Base-by-base conservation (phyloP, 2,113 vertebrate species). In the Oncorhynchus keta region DNA sequence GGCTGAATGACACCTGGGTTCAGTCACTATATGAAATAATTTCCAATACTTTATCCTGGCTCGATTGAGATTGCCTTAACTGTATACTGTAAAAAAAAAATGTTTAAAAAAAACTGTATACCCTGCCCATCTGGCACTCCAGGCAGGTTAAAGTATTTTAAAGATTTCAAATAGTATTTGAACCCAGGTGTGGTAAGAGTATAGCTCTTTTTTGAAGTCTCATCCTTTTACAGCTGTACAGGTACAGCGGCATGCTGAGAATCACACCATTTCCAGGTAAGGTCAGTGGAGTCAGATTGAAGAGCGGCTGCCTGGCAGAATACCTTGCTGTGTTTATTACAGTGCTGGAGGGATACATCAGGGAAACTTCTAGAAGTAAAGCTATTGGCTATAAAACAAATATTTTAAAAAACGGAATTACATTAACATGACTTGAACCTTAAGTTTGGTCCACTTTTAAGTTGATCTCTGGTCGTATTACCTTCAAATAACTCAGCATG, bases 271-370 rank as follows among this genome's bases (percentile, higher is more conserved):
- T 39, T 39, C 18, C 55, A 57, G 1, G 13, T 18, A 57, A 20
- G 35, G 70, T 18, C 22, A 26, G 73, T 16, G 3, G 1, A 35
- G 48, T n/a, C 57, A 4, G 18, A 66, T 79, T 51, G 62, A 66
- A 11, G 2, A 11, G 39, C 9, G 9, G 39, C 39, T 45, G 8
- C 39, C 2, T 74, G 81, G 84, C 68, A 76, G 73, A 72, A 61
- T n/a, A 13, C 64, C 26, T 32, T 59, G 69, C 13, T 61, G 26
- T 28, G 26, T 89, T 85, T 87, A 89, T 87, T 83, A 57, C 67
- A 70, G 49, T 57, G 35, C 26, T 51, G 70, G n/a, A 57, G 69
- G 51, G 3, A 57, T 5, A 57, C 70, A 66, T 14, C 18, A 20
- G 20, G 5, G 13, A 16, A 3, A 57, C 16, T 18, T 57, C 1